A percentile compares a stretch with the other conserved stretches of the same genome.
Evolutionary conservation across 2,113 vertebrate genomes (phyloP).

Genomic region (Leptobrachium ailaonicum): DNA sequence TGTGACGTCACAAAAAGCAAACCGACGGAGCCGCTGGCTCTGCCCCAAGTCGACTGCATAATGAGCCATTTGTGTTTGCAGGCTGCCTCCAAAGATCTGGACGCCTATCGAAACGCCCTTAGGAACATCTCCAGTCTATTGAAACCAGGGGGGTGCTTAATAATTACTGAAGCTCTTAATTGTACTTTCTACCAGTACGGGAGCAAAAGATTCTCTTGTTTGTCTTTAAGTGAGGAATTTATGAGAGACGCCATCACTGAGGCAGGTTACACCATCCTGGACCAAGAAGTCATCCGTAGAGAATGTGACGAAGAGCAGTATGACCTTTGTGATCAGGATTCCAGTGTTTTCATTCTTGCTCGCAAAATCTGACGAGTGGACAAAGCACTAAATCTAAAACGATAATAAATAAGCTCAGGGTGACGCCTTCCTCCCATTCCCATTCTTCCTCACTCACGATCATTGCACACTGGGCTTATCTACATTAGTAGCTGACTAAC

Average conservation of each 20-base stretch:
- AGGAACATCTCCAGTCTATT: constrained; percentile 56
- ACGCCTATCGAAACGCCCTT: constrained; percentile 49
- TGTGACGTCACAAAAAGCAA: constrained; percentile 66
- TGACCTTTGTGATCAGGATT: no score
- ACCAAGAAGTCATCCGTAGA: background rate
- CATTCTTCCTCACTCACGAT: no score
- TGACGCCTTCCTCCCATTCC: no score
- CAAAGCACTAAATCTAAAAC: no score
- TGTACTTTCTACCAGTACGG: constrained; percentile 60
- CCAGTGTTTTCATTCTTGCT: no score
- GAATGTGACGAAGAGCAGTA: no score
- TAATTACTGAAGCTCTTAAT: constrained; percentile 53
- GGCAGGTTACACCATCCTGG: constrained; percentile 51
- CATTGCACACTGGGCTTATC: no score
- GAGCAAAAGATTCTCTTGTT: constrained; percentile 59
- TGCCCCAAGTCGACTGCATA: constrained; percentile 58
- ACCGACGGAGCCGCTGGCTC: constrained; percentile 4
- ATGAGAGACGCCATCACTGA: constrained; percentile 49
- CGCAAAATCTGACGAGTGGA: no score
- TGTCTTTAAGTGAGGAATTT: constrained; percentile 40
- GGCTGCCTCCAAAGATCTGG: constrained; percentile 59
- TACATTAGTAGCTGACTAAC: no score
- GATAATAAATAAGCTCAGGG: no score
- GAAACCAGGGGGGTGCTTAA: constrained; percentile 61
- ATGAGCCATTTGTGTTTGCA: constrained; percentile 66